Conservation (phyloP, 2,797 vertebrate genomes). For the Perodicticus potto region DNA sequence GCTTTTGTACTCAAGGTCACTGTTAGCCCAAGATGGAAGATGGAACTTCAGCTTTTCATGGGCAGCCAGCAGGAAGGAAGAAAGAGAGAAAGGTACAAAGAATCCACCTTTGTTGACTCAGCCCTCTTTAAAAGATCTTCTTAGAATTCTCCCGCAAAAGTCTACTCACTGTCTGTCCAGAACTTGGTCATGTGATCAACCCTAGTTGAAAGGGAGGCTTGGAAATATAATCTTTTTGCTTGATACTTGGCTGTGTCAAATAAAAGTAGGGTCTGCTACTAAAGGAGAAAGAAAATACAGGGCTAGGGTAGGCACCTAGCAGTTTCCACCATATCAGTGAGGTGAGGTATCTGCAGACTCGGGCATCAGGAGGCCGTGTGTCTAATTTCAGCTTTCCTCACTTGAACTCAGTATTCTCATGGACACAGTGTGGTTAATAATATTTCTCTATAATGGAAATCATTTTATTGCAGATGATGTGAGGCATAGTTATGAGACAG, state of each 20-base stretch:
- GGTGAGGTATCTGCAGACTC: not conserved
- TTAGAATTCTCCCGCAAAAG: not conserved
- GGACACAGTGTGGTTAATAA: not conserved
- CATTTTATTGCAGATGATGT: conserved; percentile 41
- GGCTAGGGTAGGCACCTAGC: not conserved
- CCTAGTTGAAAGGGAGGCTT: not conserved
- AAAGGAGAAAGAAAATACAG: not conserved
- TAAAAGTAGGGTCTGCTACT: not conserved
- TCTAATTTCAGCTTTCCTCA: not conserved
- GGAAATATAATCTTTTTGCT: not conserved
- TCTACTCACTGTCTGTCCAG: not conserved
- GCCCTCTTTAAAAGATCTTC: not conserved
- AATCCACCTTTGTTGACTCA: not conserved
- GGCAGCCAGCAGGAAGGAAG: not conserved
- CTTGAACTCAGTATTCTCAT: not conserved
- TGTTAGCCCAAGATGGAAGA: not conserved
- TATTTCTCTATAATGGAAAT: conserved; percentile 41
- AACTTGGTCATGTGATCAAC: not conserved
- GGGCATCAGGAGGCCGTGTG: not conserved
- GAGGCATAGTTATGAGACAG: not conserved
- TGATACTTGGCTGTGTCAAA: not conserved
- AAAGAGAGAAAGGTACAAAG: not conserved
- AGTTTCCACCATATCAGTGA: not conserved
- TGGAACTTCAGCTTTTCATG: not conserved
- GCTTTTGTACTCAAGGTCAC: not conserved